phyloP scores from a whole-genome alignment of 2,113 vertebrate genomes.

The Empidonax alnorum region DNA sequence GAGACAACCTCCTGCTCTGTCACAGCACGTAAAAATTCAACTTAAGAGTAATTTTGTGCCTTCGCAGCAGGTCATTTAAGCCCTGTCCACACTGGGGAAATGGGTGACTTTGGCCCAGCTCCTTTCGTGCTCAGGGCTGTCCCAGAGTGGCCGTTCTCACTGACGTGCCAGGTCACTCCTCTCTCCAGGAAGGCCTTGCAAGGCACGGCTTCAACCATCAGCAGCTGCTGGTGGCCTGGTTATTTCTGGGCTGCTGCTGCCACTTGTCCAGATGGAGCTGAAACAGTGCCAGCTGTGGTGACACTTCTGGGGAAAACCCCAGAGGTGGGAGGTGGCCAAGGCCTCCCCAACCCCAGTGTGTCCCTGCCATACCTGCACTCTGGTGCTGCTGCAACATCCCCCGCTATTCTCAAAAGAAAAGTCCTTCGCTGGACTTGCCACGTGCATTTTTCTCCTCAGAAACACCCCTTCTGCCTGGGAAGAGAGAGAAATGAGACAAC shows the following conservation, averaged over 20 bases:
- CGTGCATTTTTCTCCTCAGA: neutral
- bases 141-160: neutral
- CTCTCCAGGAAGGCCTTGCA: neutral
- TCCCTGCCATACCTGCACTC: neutral
- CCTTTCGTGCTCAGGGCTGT: neutral
- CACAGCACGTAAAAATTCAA: neutral
- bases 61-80: neutral
- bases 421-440: neutral
- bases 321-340: neutral
- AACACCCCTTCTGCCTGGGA: rapidly evolving
- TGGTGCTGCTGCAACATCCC: neutral
- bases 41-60: neutral
- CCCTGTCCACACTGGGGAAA: neutral
- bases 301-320: neutral
- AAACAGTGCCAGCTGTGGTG: neutral
- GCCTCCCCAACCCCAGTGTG: no score
- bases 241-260: neutral
- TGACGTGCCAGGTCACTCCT: neutral
- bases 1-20: neutral
- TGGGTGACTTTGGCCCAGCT: neutral
- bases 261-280: neutral
- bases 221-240: neutral
- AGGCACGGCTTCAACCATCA: neutral
- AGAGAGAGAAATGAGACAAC: neutral
- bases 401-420: neutral